These are phyloP conservation scores for Cyrtonyx montezumae DNA, from an alignment of 2,113 vertebrate genomes.

Conservation along the genomic window DNA sequence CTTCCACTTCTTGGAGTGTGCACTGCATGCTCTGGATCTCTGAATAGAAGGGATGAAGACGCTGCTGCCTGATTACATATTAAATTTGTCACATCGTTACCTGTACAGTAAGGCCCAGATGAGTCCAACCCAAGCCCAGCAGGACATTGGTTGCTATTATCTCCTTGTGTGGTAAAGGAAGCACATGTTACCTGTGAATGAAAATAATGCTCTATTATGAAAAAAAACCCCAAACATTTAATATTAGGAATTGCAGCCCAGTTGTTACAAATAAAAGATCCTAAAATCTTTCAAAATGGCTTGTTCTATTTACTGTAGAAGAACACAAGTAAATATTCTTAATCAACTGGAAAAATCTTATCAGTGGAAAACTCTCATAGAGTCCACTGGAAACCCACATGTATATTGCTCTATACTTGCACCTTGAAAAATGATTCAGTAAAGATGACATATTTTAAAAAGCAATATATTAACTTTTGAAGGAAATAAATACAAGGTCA, in stretches of 20 bases:
- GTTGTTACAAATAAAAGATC: not conserved
- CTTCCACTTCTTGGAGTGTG: not conserved
- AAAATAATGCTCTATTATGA: not conserved
- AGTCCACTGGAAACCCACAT: not conserved
- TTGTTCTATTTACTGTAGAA: not conserved
- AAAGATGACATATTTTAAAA: accelerated
- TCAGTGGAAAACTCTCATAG: not conserved
- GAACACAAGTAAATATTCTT: not conserved
- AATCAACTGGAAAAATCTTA: not conserved
- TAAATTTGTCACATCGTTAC: slow-evolving; percentile 66
- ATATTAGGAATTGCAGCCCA: not conserved
- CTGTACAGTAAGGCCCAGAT: slow-evolving; percentile 89
- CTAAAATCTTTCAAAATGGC: not conserved
- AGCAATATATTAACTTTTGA: not conserved
- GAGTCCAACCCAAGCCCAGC: slow-evolving; percentile 87
- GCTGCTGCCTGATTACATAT: not conserved
- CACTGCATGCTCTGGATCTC: not conserved
- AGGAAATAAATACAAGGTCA: not conserved
- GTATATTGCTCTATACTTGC: not conserved
- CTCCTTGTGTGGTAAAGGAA: slow-evolving; percentile 79
- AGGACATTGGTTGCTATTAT: slow-evolving; percentile 94
- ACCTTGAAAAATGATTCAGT: not conserved
- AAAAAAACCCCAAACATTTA: not conserved
- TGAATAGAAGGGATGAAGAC: not conserved
- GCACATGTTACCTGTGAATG: not conserved